Base-by-base conservation (phyloP, 23 tunicate genomes). In the Pegea sp. region DNA sequence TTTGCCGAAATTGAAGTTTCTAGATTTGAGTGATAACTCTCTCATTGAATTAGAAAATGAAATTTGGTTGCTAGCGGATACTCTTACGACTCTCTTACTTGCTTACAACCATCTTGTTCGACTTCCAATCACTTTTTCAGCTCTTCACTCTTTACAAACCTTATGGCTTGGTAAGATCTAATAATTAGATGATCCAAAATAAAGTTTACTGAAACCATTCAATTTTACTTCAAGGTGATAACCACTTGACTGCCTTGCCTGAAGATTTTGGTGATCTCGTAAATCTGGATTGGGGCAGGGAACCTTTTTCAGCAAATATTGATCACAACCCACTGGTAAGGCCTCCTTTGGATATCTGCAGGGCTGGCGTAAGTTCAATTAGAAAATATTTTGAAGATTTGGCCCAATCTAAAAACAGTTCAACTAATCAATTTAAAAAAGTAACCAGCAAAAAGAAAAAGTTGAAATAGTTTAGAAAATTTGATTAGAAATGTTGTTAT, bases 121-220 rank as follows among this genome's bases (percentile, higher is more conserved):
- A 28, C 70, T 81, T 2, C 93, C 93, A 5, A 38, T 57, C 8
- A 22, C 46, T 23, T 34, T 81, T 24, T 60, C 86, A 26, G 44
- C 28, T 28, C 49, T 81, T 18, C 57, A 59, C 7, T 34, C 44
- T 13, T 33, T 81, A 22, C 61, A 70, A 18, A 66, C 69, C 23
- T 63, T 81, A 16, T 81, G 93, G 93, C 61, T 81, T 11, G 93
- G 93, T 72, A 49, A 66, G 63, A 18, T n/a, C n/a, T n/a, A n/a
- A n/a, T n/a, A n/a, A n/a, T n/a, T n/a, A n/a, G n/a, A n/a, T n/a
- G n/a, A n/a, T n/a, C n/a, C n/a, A n/a, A n/a, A n/a, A n/a, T n/a
- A n/a, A n/a, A n/a, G n/a, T n/a, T n/a, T n/a, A n/a, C n/a, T n/a
- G n/a, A n/a, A n/a, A n/a, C n/a, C n/a, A 52, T 52, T n/a, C 25